Evolutionary conservation across 1,140 invertebrate species (phyloP), one percentile per base, ranked within the genome.

Genomic region (Drosophila serrata): DNA sequence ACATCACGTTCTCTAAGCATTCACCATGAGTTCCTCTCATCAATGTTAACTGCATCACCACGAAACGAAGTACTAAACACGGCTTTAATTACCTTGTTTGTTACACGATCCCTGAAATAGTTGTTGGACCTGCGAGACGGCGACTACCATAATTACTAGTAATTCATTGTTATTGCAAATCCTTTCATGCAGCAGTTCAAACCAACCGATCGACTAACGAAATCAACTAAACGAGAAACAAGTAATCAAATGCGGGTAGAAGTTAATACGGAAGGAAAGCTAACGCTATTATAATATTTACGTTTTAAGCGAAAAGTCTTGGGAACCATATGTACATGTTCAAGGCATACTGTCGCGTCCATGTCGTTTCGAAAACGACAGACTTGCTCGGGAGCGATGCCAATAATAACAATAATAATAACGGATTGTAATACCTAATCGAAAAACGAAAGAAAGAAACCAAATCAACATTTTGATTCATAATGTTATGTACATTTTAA

Each of bases 21-120:
- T 49, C 75, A 87, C 62, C 76, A 75, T 75, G 67, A 86, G 84
- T 88, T 88, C 85, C 84, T 88, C 75, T 73, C 75, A 72, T 72
- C 53, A 85, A 85, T 76, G 72, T 81, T 85, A 78, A 77, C 79
- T 81, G 61, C 57, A 75, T 49, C 46, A 74, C 15, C 22, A 60
- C 53, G 27, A 56, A 70, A 58, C 55, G 40, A 61, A 57, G 45
- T 64, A 61, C 29, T 37, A 55, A 46, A 59, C 40, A 57, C 49
- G 43, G 60, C 76, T 75, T 81, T 63, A 70, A 81, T 37, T 39
- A 79, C 68, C 42, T 56, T 48, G 42, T 79, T 82, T 82, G 67
- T 82, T 78, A 79, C 46, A 24, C 46, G 31, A 75, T 39, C 65
- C 64, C 40, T 15, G 19, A 46, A 58, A 17, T 37, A 70, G 40